A percentile compares a stretch with the other conserved stretches of the same genome.
These are phyloP conservation scores for Drepana falcataria DNA, from an alignment of 2,888 invertebrate species.

Conservation along the genomic window DNA sequence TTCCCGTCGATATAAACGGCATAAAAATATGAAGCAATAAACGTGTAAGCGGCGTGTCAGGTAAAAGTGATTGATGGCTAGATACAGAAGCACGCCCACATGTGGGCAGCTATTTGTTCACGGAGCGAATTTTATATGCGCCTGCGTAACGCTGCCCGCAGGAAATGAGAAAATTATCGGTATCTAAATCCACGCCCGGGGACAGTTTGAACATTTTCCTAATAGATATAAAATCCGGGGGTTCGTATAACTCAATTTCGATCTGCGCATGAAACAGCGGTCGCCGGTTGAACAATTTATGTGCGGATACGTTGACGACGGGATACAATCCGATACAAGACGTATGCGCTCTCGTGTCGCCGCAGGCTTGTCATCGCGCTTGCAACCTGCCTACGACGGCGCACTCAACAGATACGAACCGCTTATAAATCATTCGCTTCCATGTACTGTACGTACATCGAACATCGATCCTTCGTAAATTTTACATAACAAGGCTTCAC, in stretches of 20 bases:
- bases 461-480: constrained; percentile 24
- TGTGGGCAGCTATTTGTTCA: constrained; percentile 37
- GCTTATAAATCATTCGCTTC: constrained; percentile 36
- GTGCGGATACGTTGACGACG: constrained; percentile 42
- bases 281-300: constrained; percentile 44
- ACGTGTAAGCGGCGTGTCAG: constrained; percentile 45
- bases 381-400: constrained; percentile 24
- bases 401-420: constrained; percentile 19
- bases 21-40: constrained; percentile 42
- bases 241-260: constrained; percentile 70
- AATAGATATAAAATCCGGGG: constrained; percentile 73
- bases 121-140: constrained; percentile 46
- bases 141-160: constrained; percentile 53
- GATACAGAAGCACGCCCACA: constrained; percentile 40
- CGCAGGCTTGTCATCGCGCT: constrained; percentile 11
- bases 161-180: constrained; percentile 77
- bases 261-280: constrained; percentile 38
- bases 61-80: constrained; percentile 55
- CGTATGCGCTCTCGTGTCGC: constrained; percentile 9
- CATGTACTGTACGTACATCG: too few species aligned
- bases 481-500: constrained; percentile 20
- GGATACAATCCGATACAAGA: constrained; percentile 11
- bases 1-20: constrained; percentile 25
- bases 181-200: constrained; percentile 67
- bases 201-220: constrained; percentile 60